Conservation (phyloP, 2,797 vertebrate genomes). For the Helostoma temminkii region DNA sequence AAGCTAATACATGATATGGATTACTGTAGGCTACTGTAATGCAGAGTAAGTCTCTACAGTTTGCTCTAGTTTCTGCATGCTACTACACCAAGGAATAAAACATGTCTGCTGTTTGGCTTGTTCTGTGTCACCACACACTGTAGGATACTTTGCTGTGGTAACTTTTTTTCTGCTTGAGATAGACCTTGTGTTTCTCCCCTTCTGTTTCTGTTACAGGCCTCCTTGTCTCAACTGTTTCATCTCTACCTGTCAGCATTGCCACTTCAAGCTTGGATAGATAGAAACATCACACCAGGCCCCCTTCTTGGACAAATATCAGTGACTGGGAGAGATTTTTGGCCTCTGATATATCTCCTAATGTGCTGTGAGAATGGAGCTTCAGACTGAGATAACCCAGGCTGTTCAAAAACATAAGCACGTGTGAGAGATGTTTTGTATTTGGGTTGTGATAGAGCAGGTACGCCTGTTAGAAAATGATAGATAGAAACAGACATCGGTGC, state of each 20-base stretch:
- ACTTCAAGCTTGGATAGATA: conserved; percentile 10
- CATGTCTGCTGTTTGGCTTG: too few species aligned
- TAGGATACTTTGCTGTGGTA: not conserved
- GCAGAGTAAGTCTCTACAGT: too few species aligned
- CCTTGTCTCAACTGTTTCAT: conserved; percentile 6
- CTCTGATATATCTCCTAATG: conserved; percentile 24
- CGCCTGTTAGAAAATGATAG: conserved; percentile 19
- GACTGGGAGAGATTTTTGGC: conserved; percentile 27
- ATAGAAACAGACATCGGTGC: not conserved
- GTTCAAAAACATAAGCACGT: conserved; percentile 9
- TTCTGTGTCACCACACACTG: not conserved
- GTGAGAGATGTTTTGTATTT: conserved; percentile 15
- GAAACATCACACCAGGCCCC: conserved; percentile 13
- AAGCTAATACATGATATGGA: too few species aligned
- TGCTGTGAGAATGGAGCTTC: conserved; percentile 16
- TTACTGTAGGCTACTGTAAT: too few species aligned
- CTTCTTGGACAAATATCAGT: conserved; percentile 30
- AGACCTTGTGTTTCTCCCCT: conserved; percentile 6
- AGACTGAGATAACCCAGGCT: conserved; percentile 18
- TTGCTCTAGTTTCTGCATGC: too few species aligned
- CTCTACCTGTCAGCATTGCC: conserved; percentile 32
- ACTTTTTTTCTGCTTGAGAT: conserved; percentile 1
- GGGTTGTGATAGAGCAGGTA: conserved; percentile 2
- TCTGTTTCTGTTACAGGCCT: not conserved
- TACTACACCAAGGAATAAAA: too few species aligned